phyloP scores from a whole-genome alignment of 2,888 invertebrate genomes.

The Carcina quercana region DNA sequence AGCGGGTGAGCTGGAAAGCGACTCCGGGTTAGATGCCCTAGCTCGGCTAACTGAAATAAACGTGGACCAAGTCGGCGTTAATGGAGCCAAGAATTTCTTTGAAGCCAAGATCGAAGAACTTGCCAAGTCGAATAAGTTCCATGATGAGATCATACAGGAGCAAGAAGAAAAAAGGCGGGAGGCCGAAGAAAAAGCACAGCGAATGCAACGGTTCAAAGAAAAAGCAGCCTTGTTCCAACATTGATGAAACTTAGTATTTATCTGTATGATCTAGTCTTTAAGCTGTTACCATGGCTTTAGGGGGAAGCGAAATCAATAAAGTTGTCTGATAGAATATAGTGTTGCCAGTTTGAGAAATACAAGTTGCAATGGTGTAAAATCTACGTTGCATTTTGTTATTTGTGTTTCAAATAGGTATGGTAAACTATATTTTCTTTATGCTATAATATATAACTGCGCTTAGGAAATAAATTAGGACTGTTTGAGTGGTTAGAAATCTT shows the following conservation, averaged over 20 bases:
- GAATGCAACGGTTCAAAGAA: slow-evolving; percentile 90
- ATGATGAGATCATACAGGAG: slow-evolving; percentile 93
- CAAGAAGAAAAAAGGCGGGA: slow-evolving; percentile 90
- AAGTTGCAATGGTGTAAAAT: no score
- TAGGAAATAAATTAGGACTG: no score
- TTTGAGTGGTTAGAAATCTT: no score
- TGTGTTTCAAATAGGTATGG: slow-evolving; percentile 7
- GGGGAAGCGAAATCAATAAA: no score
- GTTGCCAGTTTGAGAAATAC: no score
- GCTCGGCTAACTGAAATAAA: slow-evolving; percentile 93
- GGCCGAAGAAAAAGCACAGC: slow-evolving; percentile 87
- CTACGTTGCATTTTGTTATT: background rate
- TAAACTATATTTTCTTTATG: no score
- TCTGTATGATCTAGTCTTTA: slow-evolving; percentile 56
- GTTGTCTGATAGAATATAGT: background rate
- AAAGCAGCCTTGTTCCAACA: slow-evolving; percentile 87
- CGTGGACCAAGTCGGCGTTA: slow-evolving; percentile 95
- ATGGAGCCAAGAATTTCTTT: slow-evolving; percentile 96
- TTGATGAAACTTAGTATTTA: slow-evolving; percentile 28
- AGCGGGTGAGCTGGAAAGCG: slow-evolving; percentile 90
- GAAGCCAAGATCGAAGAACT: slow-evolving; percentile 96
- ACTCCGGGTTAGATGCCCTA: slow-evolving; percentile 90
- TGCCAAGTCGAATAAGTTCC: slow-evolving; percentile 88
- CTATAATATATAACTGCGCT: no score
- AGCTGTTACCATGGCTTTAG: slow-evolving; percentile 66